These are phyloP conservation scores for Helogale parvula DNA, from an alignment of 2,113 vertebrate genomes.

Conservation along the genomic window DNA sequence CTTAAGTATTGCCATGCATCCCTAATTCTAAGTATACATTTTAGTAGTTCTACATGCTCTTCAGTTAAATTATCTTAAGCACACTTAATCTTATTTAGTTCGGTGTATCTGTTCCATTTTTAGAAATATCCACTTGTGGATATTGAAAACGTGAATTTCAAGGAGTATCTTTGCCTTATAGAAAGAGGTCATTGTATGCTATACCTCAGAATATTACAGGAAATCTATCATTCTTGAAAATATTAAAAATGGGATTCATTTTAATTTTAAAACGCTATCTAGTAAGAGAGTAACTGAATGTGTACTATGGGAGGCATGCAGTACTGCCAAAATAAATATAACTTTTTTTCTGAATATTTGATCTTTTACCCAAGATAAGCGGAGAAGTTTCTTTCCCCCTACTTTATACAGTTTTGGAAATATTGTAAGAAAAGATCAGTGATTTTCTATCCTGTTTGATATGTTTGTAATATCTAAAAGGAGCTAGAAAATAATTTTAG, in stretches of 20 bases:
- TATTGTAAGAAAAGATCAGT: background rate
- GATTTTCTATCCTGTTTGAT: background rate
- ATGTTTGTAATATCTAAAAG: background rate
- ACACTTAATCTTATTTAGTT: background rate
- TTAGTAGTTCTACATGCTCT: background rate
- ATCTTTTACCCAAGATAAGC: background rate
- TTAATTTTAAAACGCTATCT: constrained; percentile 18
- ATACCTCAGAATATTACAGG: background rate
- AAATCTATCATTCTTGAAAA: constrained; percentile 6
- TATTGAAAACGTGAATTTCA: background rate
- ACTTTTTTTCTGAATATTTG: background rate
- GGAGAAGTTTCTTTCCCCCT: background rate
- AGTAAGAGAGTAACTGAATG: background rate
- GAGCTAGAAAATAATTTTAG: background rate
- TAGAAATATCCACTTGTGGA: background rate
- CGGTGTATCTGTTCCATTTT: background rate
- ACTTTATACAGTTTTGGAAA: background rate
- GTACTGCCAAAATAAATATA: background rate
- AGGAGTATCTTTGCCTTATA: background rate
- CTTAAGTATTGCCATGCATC: background rate
- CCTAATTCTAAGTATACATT: background rate
- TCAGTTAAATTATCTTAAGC: background rate
- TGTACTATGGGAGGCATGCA: background rate
- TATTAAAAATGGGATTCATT: constrained; percentile 7
- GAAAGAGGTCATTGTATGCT: background rate